These are phyloP conservation scores for Selenia dentaria DNA, from an alignment of 2,888 invertebrate species.

Conservation along the genomic window DNA sequence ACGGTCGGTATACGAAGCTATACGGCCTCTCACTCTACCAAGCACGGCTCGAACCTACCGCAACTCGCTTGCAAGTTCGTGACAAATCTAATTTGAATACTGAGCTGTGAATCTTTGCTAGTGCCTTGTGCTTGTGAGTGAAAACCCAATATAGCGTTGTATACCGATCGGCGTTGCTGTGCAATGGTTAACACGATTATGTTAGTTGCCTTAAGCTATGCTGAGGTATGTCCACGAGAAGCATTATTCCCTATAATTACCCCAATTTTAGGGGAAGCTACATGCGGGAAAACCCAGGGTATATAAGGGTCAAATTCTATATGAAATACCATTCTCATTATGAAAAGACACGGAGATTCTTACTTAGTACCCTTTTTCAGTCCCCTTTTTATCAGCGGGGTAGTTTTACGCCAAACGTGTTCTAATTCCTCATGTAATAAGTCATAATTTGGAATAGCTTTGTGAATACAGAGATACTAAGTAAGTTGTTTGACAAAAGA, in stretches of 20 bases:
- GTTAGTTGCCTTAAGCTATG: slow-evolving; percentile 59
- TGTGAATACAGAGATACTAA: slow-evolving; percentile 32
- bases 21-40: slow-evolving; percentile 18
- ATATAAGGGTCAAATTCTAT: slow-evolving; percentile 19
- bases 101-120: slow-evolving; percentile 7
- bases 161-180: slow-evolving; percentile 44
- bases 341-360: slow-evolving; percentile 25
- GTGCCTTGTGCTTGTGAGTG: slow-evolving; percentile 13
- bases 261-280: slow-evolving; percentile 34
- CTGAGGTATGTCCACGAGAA: slow-evolving; percentile 21
- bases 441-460: slow-evolving; percentile 30
- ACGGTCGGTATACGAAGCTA: slow-evolving; percentile 27
- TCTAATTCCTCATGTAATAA: slow-evolving; percentile 5
- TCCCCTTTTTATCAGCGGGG: slow-evolving; percentile 16
- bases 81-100: neutral
- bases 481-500: slow-evolving; percentile 25
- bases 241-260: slow-evolving; percentile 21
- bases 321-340: slow-evolving; percentile 31
- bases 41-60: slow-evolving; percentile 6
- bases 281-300: slow-evolving; percentile 48
- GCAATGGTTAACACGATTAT: slow-evolving; percentile 51
- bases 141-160: slow-evolving; percentile 42
- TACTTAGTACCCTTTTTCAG: slow-evolving; percentile 31
- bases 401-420: slow-evolving; percentile 28
- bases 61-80: slow-evolving; percentile 1